Evolutionary conservation across 2,888 invertebrate genomes (phyloP).

Genomic region (Phorcus lineatus): DNA sequence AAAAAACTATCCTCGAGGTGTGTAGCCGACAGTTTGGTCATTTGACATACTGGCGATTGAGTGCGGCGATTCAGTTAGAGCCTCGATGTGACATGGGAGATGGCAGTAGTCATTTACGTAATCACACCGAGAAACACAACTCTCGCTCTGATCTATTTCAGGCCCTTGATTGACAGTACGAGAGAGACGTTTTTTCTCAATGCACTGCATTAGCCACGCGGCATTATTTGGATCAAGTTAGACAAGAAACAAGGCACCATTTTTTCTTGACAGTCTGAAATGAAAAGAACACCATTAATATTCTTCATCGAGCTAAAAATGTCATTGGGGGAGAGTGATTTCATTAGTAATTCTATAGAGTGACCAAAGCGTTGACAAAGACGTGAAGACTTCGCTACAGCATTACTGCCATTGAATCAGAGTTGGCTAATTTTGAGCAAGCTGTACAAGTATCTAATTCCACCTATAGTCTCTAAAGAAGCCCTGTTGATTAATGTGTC

Average conservation of each 20-base stretch:
- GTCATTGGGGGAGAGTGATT: conserved; percentile 19
- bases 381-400: not conserved
- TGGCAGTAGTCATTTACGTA: conserved; percentile 16
- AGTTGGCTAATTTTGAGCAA: conserved; percentile 16
- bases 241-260: conserved; percentile 18
- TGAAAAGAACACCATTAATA: conserved; percentile 25
- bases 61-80: not conserved
- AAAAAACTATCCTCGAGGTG: no score
- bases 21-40: no score
- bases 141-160: not conserved
- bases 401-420: conserved; percentile 18
- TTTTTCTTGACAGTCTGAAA: conserved; percentile 18
- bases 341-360: conserved; percentile 24
- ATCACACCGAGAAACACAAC: conserved; percentile 18
- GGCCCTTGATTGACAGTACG: conserved; percentile 12
- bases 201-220: conserved; percentile 2
- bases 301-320: conserved; percentile 24
- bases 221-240: conserved; percentile 18
- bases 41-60: no score
- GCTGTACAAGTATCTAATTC: conserved; percentile 21
- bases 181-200: conserved; percentile 2
- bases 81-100: conserved; percentile 6
- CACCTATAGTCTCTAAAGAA: conserved; percentile 23
- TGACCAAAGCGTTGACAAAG: not conserved
- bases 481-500: conserved; percentile 24